Evolutionary conservation across 2,113 vertebrate genomes (phyloP).

Genomic region (Semnornis frantzii): DNA sequence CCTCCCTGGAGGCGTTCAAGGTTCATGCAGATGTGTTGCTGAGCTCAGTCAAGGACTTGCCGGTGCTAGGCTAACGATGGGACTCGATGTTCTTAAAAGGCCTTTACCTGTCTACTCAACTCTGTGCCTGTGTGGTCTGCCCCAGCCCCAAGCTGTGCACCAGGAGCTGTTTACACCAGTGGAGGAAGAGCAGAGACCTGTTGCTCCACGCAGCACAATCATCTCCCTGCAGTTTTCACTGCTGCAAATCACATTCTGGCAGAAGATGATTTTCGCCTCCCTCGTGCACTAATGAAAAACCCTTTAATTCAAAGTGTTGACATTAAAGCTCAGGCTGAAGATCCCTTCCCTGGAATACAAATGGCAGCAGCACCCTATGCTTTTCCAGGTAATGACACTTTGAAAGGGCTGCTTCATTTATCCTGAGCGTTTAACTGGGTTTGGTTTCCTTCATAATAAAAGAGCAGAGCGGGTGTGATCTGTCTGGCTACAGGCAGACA

Average conservation of each 20-base stretch:
- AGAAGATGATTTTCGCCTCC: slow-evolving; percentile 20
- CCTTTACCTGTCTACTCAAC: no score
- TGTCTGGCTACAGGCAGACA: background rate
- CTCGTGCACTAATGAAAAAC: slow-evolving; percentile 36
- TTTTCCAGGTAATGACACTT: background rate
- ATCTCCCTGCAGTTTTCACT: background rate
- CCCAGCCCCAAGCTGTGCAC: background rate
- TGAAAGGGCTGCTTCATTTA: background rate
- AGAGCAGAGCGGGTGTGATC: background rate
- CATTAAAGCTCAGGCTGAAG: background rate
- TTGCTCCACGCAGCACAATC: background rate
- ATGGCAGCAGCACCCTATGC: background rate
- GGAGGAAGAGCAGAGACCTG: background rate
- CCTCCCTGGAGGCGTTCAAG: no score
- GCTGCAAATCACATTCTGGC: slow-evolving; percentile 14
- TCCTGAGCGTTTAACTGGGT: background rate
- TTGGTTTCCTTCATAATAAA: background rate
- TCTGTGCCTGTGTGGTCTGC: background rate
- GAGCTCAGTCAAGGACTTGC: no score
- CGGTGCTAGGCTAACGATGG: no score
- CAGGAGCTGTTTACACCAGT: background rate
- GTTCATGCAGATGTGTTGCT: no score
- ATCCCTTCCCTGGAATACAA: slow-evolving; percentile 10
- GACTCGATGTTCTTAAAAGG: no score
- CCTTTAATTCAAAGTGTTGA: slow-evolving; percentile 42